Base-by-base conservation (phyloP, 2,888 invertebrate species). In the Stegana nigrithorax region DNA sequence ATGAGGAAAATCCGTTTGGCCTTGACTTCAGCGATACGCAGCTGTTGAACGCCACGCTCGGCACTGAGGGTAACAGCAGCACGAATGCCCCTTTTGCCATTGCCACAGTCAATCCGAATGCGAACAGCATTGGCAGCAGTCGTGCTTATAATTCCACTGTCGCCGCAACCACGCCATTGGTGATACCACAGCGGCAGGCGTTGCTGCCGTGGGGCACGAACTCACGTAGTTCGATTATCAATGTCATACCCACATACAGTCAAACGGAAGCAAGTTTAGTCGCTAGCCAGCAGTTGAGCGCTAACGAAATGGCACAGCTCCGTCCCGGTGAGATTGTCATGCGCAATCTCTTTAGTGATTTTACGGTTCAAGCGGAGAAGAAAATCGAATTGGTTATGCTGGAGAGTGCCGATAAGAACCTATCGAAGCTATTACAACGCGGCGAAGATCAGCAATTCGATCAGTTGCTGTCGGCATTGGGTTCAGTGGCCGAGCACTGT, bases 391-490 rank as follows among this genome's bases (percentile, higher is more conserved):
- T 91, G 60, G 96, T 98, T 1, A 93, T 98, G 91, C 89, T 93
- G 59, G 98, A 98, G 85, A 91, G 94, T 65, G 87, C 93, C 91
- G 98, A 98, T 82, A 95, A 95, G 83, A 93, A 95, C n/a, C 86
- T 99, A 36, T 95, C 96, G 26, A 98, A 98, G 88, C 91, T 96
- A 2, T 86, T 99, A 60, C 98, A 98, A 87, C 89, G 97, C 68
- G 98, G 98, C 8, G 98, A 99, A 87, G 98, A 99, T 87, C 87
- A 91, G 7, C 94, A 96, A 73, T 93, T 99, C 81, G 98, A 99
- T 86, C 96, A 98, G 86, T 88, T 98, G 44, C 87, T 98, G 51
- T 93, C 92, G 57, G 94, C 97, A 0, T 92, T 98, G 79, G 96
- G 97, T 14, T 93, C 94, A 8, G 96, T 97, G 2, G 96, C 98